phyloP scores from a whole-genome alignment of 2,797 vertebrate species.

The Loriculus beryllinus region DNA sequence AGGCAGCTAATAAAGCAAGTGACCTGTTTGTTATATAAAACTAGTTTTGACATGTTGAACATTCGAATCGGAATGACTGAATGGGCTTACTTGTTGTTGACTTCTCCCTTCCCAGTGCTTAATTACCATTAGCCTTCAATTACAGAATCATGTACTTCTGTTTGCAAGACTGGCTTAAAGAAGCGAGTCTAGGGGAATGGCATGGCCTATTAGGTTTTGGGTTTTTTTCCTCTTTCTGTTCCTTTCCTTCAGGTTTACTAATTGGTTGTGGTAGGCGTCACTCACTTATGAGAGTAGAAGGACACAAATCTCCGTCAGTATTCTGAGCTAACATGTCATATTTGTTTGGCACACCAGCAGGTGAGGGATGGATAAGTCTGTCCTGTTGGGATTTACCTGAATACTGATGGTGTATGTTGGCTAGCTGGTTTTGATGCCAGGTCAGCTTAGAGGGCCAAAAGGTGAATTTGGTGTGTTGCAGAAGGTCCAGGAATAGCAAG shows the following conservation, averaged over 20 bases:
- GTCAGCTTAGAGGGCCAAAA: neutral
- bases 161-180: neutral
- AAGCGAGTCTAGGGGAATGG: neutral
- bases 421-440: neutral
- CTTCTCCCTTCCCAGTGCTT: neutral
- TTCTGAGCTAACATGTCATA: accelerated
- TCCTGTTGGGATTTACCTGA: neutral
- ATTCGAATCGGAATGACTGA: neutral
- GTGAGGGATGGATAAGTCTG: neutral
- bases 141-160: neutral
- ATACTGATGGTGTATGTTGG: accelerated
- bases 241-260: neutral
- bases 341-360: neutral
- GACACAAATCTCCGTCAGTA: neutral
- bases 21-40: neutral
- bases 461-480: neutral
- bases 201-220: neutral
- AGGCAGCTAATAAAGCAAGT: neutral
- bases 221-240: neutral
- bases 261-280: neutral
- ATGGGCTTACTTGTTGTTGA: neutral
- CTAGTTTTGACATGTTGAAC: neutral
- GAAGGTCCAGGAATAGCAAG: neutral
- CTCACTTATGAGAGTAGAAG: neutral
- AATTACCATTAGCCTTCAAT: neutral